Conservation (phyloP, 2,888 invertebrate genomes). For the Troilus luridus region DNA sequence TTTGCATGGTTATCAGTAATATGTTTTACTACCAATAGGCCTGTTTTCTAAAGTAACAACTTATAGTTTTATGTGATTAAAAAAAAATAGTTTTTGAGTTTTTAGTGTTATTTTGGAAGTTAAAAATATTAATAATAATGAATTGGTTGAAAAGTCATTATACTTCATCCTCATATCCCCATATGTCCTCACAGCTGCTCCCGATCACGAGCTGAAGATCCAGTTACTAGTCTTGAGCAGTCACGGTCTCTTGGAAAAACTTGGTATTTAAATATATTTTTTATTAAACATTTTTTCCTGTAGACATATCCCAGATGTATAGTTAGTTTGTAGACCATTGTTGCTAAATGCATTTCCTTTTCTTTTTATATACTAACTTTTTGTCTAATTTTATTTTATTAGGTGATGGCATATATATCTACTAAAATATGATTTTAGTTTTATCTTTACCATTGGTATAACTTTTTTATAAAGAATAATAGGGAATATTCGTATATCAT, state of each 20-base stretch:
- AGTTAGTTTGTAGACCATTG: not conserved
- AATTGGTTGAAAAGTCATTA: conserved; percentile 33
- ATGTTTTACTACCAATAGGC: not conserved
- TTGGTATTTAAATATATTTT: conserved; percentile 44
- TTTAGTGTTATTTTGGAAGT: not conserved
- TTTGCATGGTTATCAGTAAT: conserved; percentile 15
- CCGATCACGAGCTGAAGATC: conserved; percentile 55
- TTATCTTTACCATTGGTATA: not conserved
- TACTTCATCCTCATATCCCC: conserved; percentile 30
- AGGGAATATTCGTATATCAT: not conserved
- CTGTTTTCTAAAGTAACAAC: not conserved
- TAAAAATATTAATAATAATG: conserved; percentile 3
- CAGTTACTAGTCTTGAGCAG: conserved; percentile 53
- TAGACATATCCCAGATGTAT: not conserved
- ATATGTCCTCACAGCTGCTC: conserved; percentile 55
- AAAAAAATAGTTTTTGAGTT: not conserved
- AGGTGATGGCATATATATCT: not conserved
- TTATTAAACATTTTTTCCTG: conserved; percentile 1
- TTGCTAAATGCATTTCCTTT: not conserved
- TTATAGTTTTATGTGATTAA: not conserved
- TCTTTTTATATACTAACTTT: not conserved
- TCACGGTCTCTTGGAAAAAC: conserved; percentile 45
- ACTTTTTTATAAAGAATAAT: not conserved
- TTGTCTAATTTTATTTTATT: not conserved
- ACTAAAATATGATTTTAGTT: not conserved